These are phyloP conservation scores for Drosophila erecta DNA, from an alignment of 1,140 invertebrate species.

Conservation along the genomic window DNA sequence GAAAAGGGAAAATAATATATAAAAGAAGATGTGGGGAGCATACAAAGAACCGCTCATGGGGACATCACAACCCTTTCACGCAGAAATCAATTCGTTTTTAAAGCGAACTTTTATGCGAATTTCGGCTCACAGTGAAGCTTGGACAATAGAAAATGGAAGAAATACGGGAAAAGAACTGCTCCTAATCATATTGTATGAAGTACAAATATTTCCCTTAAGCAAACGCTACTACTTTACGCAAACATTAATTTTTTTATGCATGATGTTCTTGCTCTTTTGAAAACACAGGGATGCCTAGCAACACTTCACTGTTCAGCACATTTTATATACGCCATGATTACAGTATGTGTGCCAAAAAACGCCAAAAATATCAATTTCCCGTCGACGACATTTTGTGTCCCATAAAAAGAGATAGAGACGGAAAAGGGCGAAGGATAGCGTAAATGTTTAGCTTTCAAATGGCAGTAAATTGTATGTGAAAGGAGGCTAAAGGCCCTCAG, in stretches of 20 bases:
- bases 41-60: conserved; percentile 11
- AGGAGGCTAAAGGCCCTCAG: conserved; percentile 76
- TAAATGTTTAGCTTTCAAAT: conserved; percentile 79
- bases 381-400: conserved; percentile 71
- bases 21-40: neutral
- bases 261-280: no score
- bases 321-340: conserved; percentile 7
- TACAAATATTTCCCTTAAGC: no score
- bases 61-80: conserved; percentile 2
- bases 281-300: no score
- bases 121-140: conserved; percentile 5
- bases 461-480: conserved; percentile 83
- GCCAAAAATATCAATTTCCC: conserved; percentile 77
- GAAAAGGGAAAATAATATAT: conserved; percentile 14
- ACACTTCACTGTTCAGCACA: neutral
- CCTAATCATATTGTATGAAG: no score
- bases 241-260: no score
- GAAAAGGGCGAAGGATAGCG: conserved; percentile 7
- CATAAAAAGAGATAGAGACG: conserved; percentile 48
- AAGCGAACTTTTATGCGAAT: conserved; percentile 24
- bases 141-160: neutral
- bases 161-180: fast-evolving
- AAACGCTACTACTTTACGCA: no score
- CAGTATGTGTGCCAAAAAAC: conserved; percentile 65
- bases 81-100: conserved; percentile 18